These are phyloP conservation scores for Trichechus manatus DNA, from an alignment of 2,113 vertebrate genomes.

Conservation along the genomic window DNA sequence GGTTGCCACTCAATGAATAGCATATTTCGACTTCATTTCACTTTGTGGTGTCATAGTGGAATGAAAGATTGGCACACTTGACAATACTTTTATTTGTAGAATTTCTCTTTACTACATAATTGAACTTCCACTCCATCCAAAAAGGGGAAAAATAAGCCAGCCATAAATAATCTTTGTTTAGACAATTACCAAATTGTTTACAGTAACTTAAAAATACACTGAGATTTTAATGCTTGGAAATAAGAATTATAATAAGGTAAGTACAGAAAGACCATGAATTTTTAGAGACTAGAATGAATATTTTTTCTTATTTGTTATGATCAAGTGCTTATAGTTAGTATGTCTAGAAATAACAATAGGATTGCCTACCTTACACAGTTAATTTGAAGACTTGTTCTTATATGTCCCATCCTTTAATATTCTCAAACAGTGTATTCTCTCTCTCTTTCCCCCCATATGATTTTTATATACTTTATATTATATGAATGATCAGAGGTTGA, in stretches of 20 bases:
- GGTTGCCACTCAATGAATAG: neutral
- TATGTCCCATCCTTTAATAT: neutral
- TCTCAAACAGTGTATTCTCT: neutral
- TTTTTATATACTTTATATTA: neutral
- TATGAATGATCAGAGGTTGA: neutral
- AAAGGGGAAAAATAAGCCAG: neutral
- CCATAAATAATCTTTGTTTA: constrained; percentile 55
- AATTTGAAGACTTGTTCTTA: constrained; percentile 39
- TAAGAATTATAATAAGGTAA: neutral
- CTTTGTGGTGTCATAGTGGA: neutral
- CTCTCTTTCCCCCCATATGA: neutral
- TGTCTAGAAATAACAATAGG: neutral
- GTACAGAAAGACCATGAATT: neutral
- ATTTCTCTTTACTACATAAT: neutral
- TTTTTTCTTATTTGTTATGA: neutral
- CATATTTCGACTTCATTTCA: neutral
- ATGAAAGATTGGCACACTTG: neutral
- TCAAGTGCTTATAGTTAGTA: neutral
- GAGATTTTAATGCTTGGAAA: constrained; percentile 41
- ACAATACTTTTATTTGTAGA: neutral
- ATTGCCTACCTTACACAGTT: neutral
- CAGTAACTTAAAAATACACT: constrained; percentile 45
- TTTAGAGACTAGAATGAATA: neutral
- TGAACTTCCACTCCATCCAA: neutral
- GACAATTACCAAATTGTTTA: neutral